Conservation (phyloP, 2,113 vertebrate genomes). For the Zeus faber region DNA sequence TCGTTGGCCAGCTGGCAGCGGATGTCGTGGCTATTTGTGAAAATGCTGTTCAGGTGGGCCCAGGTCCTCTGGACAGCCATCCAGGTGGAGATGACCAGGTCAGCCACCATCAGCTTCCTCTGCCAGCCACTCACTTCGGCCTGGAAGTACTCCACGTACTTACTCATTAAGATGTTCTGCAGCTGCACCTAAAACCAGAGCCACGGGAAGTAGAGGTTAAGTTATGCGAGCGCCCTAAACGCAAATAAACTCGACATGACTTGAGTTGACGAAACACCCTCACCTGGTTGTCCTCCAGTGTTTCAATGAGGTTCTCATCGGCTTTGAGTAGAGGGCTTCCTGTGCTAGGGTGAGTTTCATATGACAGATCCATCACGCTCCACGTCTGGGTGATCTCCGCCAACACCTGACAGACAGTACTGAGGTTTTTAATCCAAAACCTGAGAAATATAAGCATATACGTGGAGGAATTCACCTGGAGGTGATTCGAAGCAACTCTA, state of each 20-base stretch:
- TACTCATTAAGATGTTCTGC: constrained; percentile 83
- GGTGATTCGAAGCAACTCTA: neutral
- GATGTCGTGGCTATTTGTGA: constrained; percentile 81
- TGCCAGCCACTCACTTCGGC: constrained; percentile 80
- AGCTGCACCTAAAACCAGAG: constrained; percentile 65
- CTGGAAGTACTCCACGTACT: constrained; percentile 82
- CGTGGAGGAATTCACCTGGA: neutral
- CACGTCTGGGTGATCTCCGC: constrained; percentile 72
- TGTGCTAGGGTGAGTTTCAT: constrained; percentile 61
- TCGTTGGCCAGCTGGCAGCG: constrained; percentile 78
- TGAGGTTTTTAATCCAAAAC: neutral
- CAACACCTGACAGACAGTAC: constrained; percentile 57
- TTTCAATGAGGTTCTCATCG: constrained; percentile 80
- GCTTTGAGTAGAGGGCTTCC: constrained; percentile 72
- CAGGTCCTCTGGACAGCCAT: constrained; percentile 80
- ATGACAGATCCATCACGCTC: constrained; percentile 69
- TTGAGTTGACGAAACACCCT: neutral
- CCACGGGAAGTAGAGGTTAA: neutral
- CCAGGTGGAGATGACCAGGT: constrained; percentile 78
- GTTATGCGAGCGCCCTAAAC: no score
- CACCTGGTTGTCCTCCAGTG: constrained; percentile 76
- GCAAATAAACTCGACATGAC: no score
- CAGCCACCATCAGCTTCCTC: constrained; percentile 76
- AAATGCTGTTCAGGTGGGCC: constrained; percentile 83
- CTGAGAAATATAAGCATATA: neutral